These are phyloP conservation scores for Sphecodes monilicornis DNA, from an alignment of 2,888 invertebrate species.

Conservation along the genomic window DNA sequence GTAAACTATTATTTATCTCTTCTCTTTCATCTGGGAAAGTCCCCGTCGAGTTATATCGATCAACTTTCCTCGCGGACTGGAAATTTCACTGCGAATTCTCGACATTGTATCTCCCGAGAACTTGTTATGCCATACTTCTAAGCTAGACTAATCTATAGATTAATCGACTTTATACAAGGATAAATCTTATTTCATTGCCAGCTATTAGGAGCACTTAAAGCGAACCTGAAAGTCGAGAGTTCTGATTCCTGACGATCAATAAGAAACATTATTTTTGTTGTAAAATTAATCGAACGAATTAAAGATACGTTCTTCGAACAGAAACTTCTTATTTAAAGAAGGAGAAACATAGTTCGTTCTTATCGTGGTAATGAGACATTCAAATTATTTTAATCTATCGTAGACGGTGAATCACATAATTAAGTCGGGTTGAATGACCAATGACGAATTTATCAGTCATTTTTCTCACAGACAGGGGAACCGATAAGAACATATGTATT, in stretches of 20 bases:
- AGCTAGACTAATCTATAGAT: too few species aligned
- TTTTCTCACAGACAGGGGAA: background rate
- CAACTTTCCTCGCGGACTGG: background rate
- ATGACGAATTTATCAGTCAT: background rate
- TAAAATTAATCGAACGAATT: background rate
- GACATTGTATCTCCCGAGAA: background rate
- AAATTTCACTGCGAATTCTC: background rate
- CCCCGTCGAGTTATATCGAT: background rate
- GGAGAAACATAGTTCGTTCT: background rate
- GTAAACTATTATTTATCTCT: constrained; percentile 36
- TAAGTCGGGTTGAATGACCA: background rate
- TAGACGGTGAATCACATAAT: background rate
- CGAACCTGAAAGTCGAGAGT: background rate
- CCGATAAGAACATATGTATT: background rate
- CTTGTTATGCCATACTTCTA: background rate
- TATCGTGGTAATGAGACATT: background rate
- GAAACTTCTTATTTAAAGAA: background rate
- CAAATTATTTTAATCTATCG: background rate
- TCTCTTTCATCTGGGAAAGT: constrained; percentile 4
- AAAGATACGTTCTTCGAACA: background rate
- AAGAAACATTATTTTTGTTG: background rate
- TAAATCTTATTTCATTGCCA: background rate
- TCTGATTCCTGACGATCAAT: background rate
- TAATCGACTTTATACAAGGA: background rate
- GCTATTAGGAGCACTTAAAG: background rate